Evolutionary conservation across 2,797 vertebrate species (phyloP), one percentile per base, ranked within the genome.

Genomic region (Paramormyrops hopkinsi): DNA sequence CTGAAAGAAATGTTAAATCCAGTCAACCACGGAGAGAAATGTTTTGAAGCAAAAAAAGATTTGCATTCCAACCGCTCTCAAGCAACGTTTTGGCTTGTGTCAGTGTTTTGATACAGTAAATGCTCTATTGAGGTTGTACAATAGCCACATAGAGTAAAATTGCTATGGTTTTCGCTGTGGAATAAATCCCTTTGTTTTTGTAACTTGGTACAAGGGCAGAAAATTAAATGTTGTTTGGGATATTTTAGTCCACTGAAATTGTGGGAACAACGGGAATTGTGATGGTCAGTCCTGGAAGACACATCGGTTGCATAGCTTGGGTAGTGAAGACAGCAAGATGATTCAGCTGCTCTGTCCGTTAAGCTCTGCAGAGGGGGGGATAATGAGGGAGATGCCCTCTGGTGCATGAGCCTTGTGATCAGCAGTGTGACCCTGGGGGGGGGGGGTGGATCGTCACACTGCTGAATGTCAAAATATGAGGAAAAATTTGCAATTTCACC

Each of bases 281-380:
- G 88, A 73, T 88, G 48, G 0, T 4, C 48, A 14, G 86, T 83
- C 3, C 92, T 91, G 93, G 93, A 93, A 91, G 91, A 88, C 59
- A 25, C 50, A 50, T 51, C 1, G n/a, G 44, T 7, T 3, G 1
- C 89, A 92, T 91, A 91, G 90, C 1, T 12, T 1, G 1, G 88
- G 3, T 8, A 5, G 56, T 7, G 46, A 65, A 46, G 8, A 65
- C 19, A 5, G 19, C 41, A 87, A 37, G 29, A 87, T 25, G 33
- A 65, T 87, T 9, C 33, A 65, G 53, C 87, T 44, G 54, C n/a
- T 62, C 56, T 25, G 56, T 25, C 56, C 56, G 22, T 22, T 62
- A 69, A 65, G 44, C 22, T 50, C 17, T 25, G 37, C 29, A n/a
- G 19, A n/a, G 41, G 33, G 46, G 44, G n/a, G 87, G 9, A 14